These are phyloP conservation scores for Engraulis encrasicolus DNA, from an alignment of 2,113 vertebrate genomes.

Conservation along the genomic window DNA sequence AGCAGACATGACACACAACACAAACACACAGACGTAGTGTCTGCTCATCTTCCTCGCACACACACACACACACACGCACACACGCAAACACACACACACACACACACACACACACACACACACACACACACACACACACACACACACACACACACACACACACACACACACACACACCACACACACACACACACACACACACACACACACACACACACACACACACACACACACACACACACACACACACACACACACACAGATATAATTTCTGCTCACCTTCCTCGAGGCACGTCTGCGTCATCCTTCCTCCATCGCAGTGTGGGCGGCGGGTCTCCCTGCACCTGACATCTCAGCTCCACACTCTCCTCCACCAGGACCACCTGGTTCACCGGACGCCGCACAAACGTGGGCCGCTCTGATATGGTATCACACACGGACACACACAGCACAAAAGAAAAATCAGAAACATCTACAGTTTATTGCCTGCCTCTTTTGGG, in stretches of 20 bases:
- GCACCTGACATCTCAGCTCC: slow-evolving; percentile 93
- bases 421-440: slow-evolving; percentile 49
- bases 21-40: background rate
- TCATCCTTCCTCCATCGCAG: slow-evolving; percentile 95
- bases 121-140: slow-evolving; percentile 1
- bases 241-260: slow-evolving; percentile 11
- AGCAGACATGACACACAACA: background rate
- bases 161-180: background rate
- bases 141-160: slow-evolving; percentile 19
- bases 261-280: slow-evolving; percentile 67
- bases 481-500: slow-evolving; percentile 41
- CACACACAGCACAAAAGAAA: slow-evolving; percentile 34
- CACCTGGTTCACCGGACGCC: slow-evolving; percentile 93
- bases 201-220: background rate
- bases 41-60: background rate
- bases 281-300: slow-evolving; percentile 86
- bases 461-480: too few species aligned
- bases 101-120: background rate
- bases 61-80: background rate
- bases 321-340: slow-evolving; percentile 89
- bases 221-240: background rate
- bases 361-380: slow-evolving; percentile 88
- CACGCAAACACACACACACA: background rate
- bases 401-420: slow-evolving; percentile 92
- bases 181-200: background rate